These are phyloP conservation scores for Rhinella marina DNA, from an alignment of 2,797 vertebrate genomes.

Conservation along the genomic window DNA sequence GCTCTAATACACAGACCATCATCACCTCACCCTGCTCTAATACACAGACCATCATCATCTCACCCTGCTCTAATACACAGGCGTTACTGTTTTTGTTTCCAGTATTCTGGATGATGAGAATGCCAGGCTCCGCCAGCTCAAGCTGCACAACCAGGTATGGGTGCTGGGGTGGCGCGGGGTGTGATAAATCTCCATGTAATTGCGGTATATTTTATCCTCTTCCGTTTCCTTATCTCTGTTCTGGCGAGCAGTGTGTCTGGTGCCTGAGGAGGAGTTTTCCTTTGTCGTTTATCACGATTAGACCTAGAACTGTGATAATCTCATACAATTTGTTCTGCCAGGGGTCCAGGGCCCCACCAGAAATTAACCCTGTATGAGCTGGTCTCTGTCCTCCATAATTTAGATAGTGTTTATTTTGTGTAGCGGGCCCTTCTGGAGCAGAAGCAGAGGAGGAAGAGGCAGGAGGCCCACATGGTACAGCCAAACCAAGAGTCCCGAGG, in stretches of 20 bases:
- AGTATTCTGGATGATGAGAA: conserved; percentile 87
- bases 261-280: too few species aligned
- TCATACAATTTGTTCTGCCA: too few species aligned
- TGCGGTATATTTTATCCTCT: too few species aligned
- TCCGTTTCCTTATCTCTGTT: too few species aligned
- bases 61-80: not conserved
- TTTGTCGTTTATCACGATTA: too few species aligned
- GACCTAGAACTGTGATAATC: too few species aligned
- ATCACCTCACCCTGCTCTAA: not conserved
- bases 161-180: not conserved
- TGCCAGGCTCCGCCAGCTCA: conserved; percentile 87
- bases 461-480: conserved; percentile 92
- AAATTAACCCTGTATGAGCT: too few species aligned
- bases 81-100: not conserved
- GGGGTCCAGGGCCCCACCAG: too few species aligned
- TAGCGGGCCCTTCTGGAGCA: conserved; percentile 92
- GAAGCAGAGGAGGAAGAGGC: conserved; percentile 90
- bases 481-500: conserved; percentile 88
- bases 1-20: not conserved
- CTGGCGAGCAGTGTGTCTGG: too few species aligned
- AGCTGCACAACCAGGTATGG: conserved; percentile 92
- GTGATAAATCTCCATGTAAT: too few species aligned
- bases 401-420: not conserved
- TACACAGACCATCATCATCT: not conserved
- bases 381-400: not conserved